These are phyloP conservation scores for Carassius gibelio DNA, from an alignment of 2,113 vertebrate species.

Conservation along the genomic window DNA sequence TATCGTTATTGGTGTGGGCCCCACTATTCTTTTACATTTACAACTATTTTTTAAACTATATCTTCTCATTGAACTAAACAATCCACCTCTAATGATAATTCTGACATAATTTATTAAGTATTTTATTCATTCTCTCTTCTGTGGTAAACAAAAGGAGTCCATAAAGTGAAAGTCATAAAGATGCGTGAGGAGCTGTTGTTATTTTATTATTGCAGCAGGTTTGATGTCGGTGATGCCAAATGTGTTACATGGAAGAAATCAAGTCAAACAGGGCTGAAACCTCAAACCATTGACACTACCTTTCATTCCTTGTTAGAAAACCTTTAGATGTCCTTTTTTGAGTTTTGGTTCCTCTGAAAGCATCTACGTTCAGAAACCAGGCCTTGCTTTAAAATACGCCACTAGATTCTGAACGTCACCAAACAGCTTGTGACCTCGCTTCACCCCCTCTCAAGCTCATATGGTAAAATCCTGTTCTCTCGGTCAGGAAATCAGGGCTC, in stretches of 20 bases:
- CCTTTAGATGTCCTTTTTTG: background rate
- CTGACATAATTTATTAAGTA: background rate
- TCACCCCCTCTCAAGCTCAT: background rate
- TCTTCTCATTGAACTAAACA: background rate
- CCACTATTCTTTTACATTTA: too few species aligned
- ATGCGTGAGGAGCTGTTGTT: background rate
- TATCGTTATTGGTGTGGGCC: too few species aligned
- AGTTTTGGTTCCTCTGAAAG: background rate
- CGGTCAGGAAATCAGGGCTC: constrained; percentile 24
- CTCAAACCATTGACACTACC: background rate
- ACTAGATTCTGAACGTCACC: background rate
- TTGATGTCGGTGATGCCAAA: background rate
- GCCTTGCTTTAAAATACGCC: background rate
- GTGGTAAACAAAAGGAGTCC: background rate
- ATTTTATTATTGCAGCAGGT: background rate
- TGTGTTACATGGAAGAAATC: background rate
- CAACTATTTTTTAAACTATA: too few species aligned
- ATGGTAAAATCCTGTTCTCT: background rate
- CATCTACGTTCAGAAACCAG: background rate
- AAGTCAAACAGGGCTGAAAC: background rate
- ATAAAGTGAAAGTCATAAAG: background rate
- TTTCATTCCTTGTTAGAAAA: background rate
- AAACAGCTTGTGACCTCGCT: background rate
- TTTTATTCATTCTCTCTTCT: background rate
- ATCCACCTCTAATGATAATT: background rate